Conservation (phyloP, 2,797 vertebrate species). For the Enteromius radiatus region DNA sequence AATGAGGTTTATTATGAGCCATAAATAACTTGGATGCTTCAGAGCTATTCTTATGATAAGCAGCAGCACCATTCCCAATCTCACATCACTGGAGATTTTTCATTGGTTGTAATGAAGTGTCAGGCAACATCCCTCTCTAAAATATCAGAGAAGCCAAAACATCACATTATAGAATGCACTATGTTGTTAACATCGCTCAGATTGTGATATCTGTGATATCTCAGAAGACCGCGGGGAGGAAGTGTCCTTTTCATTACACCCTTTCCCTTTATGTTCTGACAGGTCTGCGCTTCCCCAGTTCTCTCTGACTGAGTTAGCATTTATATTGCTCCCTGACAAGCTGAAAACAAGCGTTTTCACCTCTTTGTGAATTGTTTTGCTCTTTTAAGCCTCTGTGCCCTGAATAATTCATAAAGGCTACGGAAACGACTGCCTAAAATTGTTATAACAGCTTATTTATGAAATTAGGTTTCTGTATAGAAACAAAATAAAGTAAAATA, state of each 20-base stretch:
- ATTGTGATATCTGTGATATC: not conserved
- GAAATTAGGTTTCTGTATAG: not conserved
- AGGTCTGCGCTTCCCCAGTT: slow-evolving; percentile 58
- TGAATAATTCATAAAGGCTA: not conserved
- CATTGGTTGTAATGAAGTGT: not conserved
- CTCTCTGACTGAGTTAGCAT: slow-evolving; percentile 56
- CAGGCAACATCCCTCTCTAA: not conserved
- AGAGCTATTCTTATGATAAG: slow-evolving; percentile 6
- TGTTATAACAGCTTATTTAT: not conserved
- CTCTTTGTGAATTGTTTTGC: not conserved
- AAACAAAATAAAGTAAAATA: not conserved
- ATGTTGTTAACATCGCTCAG: not conserved
- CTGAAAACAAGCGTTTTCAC: slow-evolving; percentile 18
- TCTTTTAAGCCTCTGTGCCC: not conserved
- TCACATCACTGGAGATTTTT: not conserved
- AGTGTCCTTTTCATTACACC: slow-evolving; percentile 35
- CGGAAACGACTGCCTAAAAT: not conserved
- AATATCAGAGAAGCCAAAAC: not conserved
- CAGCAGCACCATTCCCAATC: not conserved
- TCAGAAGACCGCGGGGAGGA: not conserved
- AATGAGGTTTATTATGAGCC: not conserved
- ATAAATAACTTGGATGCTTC: slow-evolving; percentile 31
- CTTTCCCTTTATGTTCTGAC: slow-evolving; percentile 58
- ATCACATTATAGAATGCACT: not conserved
- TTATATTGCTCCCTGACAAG: slow-evolving; percentile 53